phyloP scores from a whole-genome alignment of 2,797 vertebrate genomes.

The Echiichthys vipera region DNA sequence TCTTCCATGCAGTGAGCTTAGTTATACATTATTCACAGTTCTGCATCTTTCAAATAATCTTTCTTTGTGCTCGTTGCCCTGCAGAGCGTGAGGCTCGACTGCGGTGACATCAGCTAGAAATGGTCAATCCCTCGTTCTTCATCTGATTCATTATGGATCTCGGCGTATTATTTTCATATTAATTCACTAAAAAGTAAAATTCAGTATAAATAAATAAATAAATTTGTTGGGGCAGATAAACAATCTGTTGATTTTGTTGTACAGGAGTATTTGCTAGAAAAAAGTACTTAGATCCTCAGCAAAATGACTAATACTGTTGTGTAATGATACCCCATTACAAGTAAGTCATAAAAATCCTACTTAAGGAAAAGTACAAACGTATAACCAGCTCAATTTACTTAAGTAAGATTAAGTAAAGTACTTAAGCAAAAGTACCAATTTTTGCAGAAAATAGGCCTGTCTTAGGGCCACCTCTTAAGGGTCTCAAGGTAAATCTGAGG shows the following conservation, averaged over 20 bases:
- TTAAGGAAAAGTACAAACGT: neutral
- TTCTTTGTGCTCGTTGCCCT: constrained; percentile 31
- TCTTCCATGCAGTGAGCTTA: constrained; percentile 36
- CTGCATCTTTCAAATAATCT: constrained; percentile 61
- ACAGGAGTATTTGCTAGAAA: neutral
- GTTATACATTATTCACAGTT: constrained; percentile 49
- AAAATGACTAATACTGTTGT: neutral
- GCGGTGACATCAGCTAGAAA: neutral
- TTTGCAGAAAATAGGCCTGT: neutral
- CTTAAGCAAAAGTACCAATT: too few species aligned
- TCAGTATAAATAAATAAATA: too few species aligned
- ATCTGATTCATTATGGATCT: constrained; percentile 3
- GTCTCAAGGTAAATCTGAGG: neutral
- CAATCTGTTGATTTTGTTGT: neutral
- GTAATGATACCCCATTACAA: neutral
- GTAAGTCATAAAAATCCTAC: neutral
- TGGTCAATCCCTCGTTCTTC: neutral
- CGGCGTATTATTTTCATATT: neutral
- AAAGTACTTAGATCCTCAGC: neutral
- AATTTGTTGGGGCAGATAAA: constrained; percentile 8
- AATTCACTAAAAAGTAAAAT: neutral
- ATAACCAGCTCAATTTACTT: neutral
- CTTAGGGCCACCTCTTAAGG: neutral
- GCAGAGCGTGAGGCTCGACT: constrained; percentile 9
- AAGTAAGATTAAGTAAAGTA: neutral